Conservation (phyloP, 1,140 invertebrate species). For the Cydia splendana region DNA sequence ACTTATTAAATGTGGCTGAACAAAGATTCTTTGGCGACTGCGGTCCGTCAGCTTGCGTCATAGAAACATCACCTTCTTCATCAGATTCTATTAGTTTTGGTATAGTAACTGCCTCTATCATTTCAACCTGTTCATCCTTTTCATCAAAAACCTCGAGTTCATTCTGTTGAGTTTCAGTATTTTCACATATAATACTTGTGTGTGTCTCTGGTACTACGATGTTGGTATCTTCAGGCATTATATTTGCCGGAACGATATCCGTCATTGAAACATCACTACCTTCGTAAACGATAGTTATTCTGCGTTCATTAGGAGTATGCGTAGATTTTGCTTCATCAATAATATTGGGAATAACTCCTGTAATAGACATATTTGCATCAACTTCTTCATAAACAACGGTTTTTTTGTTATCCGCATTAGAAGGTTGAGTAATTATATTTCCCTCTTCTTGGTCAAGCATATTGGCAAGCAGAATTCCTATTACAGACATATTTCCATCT, state of each 20-base stretch:
- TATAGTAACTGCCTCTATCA: conserved; percentile 44
- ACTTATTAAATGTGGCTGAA: background rate
- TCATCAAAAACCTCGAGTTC: conserved; percentile 41
- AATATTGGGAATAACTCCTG: conserved; percentile 33
- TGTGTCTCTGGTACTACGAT: conserved; percentile 37
- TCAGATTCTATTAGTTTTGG: conserved; percentile 38
- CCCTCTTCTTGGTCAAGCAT: background rate
- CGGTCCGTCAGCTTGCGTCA: conserved; percentile 29
- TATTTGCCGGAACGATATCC: background rate
- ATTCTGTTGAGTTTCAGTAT: conserved; percentile 32
- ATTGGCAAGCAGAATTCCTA: background rate
- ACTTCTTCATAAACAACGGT: conserved; percentile 35
- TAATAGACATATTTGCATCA: conserved; percentile 36
- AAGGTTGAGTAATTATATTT: too few species aligned
- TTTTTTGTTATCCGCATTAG: background rate
- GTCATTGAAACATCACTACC: conserved; percentile 21
- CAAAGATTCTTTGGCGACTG: background rate
- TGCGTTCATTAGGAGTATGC: conserved; percentile 30
- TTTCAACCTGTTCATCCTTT: conserved; percentile 46
- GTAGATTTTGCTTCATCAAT: conserved; percentile 29
- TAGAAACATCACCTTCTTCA: conserved; percentile 36
- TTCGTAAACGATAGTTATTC: conserved; percentile 33
- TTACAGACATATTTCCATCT: background rate
- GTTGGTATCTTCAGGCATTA: background rate
- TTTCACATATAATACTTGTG: background rate